These are phyloP conservation scores for Calyptommatus sinebrachiatus DNA, from an alignment of 2,113 vertebrate genomes.

Conservation along the genomic window DNA sequence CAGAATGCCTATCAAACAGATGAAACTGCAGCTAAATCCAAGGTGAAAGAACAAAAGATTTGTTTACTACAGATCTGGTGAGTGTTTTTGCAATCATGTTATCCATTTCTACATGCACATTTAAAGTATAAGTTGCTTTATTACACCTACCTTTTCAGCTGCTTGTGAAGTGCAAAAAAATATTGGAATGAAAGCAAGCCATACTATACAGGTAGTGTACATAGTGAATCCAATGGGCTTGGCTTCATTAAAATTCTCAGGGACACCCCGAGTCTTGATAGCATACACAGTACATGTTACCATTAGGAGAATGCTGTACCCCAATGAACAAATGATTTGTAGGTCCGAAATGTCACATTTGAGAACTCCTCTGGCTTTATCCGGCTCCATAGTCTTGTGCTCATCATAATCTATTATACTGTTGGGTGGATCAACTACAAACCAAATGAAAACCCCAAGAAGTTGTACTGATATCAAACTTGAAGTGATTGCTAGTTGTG, in stretches of 20 bases:
- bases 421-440: conserved; percentile 91
- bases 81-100: background rate
- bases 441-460: conserved; percentile 92
- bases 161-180: conserved; percentile 98
- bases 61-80: background rate
- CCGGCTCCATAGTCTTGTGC: conserved; percentile 88
- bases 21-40: conserved; percentile 9
- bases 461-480: conserved; percentile 92
- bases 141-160: conserved; percentile 90
- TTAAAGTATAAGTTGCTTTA: background rate
- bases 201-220: conserved; percentile 98
- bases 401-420: conserved; percentile 93
- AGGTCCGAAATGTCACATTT: conserved; percentile 97
- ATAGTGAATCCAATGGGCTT: conserved; percentile 98
- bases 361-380: conserved; percentile 86
- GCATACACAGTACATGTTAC: conserved; percentile 97
- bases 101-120: background rate
- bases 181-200: conserved; percentile 97
- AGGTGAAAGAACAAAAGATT: background rate
- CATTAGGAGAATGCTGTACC: conserved; percentile 97
- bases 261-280: conserved; percentile 96
- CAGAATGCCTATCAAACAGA: conserved; percentile 45
- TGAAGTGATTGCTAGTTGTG: conserved; percentile 91
- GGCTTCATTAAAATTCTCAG: conserved; percentile 97
- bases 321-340: conserved; percentile 94